Conservation (phyloP, 2,113 vertebrate species). For the Vanacampus margaritifer region DNA sequence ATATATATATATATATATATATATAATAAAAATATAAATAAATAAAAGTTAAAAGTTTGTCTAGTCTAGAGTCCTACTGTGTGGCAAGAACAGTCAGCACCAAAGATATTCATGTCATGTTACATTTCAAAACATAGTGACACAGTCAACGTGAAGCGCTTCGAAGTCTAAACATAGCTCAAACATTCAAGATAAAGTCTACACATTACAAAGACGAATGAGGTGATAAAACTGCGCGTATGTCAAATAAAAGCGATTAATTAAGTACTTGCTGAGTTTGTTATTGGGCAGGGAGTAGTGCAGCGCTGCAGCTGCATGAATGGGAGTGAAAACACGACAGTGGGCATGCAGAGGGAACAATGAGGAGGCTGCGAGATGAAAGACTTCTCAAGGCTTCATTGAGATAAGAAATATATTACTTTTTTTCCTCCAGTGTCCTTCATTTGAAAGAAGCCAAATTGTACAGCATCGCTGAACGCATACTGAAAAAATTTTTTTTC, state of each 20-base stretch:
- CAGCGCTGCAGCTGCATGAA: constrained; percentile 10
- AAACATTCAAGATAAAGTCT: not conserved
- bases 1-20: too few species aligned
- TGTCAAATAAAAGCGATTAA: not conserved
- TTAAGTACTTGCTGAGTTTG: not conserved
- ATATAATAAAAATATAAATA: too few species aligned
- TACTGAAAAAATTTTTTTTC: not conserved
- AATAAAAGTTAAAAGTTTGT: too few species aligned
- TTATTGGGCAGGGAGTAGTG: constrained; percentile 1
- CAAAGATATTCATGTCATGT: not conserved
- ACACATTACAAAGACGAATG: not conserved
- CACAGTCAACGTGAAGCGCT: not conserved
- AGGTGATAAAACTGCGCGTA: not conserved
- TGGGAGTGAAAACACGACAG: not conserved
- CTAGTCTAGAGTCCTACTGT: not conserved
- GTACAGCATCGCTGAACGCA: not conserved
- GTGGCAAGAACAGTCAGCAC: not conserved
- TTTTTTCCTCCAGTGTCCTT: not conserved
- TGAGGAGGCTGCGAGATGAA: not conserved
- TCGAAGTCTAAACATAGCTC: not conserved
- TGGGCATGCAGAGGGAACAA: not conserved
- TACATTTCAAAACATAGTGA: not conserved
- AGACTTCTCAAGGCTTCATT: constrained; percentile 1
- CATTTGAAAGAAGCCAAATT: constrained; percentile 1
- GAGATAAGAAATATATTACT: constrained; percentile 10